These are phyloP conservation scores for Protaetia brevitarsis DNA, from an alignment of 1,140 invertebrate genomes.

Conservation along the genomic window DNA sequence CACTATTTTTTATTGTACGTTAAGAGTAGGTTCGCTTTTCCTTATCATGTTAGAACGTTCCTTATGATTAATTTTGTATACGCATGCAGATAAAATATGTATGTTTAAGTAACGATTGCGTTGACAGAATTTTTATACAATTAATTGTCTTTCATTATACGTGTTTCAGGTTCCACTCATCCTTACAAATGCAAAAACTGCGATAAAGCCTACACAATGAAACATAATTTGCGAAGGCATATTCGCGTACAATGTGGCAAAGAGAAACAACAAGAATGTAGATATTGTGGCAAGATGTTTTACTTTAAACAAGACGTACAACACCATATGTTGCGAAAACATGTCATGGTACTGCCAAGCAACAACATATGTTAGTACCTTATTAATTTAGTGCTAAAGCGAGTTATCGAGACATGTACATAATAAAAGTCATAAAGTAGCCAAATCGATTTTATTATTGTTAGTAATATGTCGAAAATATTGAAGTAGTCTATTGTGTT, in stretches of 20 bases:
- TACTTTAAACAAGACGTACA: conserved; percentile 45
- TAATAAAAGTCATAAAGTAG: too few species aligned
- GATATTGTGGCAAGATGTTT: conserved; percentile 44
- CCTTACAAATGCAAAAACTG: conserved; percentile 49
- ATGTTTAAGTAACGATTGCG: background rate
- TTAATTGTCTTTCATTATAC: background rate
- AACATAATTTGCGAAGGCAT: conserved; percentile 61
- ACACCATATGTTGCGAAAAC: conserved; percentile 28
- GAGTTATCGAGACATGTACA: too few species aligned
- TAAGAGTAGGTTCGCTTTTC: too few species aligned
- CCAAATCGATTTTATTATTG: too few species aligned
- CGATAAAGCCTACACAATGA: conserved; percentile 62
- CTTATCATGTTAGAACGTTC: too few species aligned
- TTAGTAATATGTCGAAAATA: too few species aligned
- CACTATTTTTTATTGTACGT: too few species aligned
- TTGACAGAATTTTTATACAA: background rate
- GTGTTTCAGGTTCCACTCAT: background rate
- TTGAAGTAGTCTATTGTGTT: too few species aligned
- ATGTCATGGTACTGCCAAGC: background rate
- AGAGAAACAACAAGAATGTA: conserved; percentile 50
- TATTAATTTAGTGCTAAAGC: too few species aligned
- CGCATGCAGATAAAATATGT: background rate
- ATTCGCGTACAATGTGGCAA: conserved; percentile 60
- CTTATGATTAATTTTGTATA: too few species aligned
- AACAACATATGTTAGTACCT: too few species aligned